A percentile compares a stretch with the other conserved stretches of the same genome.
phyloP scores from a whole-genome alignment of 2,113 vertebrate genomes.

The Eptesicus fuscus region DNA sequence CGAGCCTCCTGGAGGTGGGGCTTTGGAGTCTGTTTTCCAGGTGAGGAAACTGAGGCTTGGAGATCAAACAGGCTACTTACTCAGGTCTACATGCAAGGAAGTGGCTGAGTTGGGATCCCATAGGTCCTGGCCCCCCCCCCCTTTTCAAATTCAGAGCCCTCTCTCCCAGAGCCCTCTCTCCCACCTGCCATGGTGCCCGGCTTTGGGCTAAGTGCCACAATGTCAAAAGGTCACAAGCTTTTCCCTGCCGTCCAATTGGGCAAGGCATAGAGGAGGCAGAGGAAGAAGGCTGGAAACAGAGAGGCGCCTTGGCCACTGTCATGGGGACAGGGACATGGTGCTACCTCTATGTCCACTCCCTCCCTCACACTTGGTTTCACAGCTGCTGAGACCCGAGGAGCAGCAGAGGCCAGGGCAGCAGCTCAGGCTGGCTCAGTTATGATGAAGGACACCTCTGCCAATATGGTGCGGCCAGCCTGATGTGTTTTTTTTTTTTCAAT shows the following conservation, averaged over 20 bases:
- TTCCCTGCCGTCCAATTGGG: not conserved
- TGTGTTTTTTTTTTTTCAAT: not conserved
- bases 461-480: not conserved
- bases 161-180: not conserved
- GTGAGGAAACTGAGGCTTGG: not conserved
- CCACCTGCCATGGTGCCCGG: not conserved
- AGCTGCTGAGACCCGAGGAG: not conserved
- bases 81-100: not conserved
- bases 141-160: not conserved
- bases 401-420: too few species aligned
- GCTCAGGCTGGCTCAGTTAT: not conserved
- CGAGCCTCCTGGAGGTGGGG: not conserved
- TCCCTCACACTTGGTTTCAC: not conserved
- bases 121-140: not conserved
- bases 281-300: not conserved
- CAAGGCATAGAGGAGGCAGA: not conserved
- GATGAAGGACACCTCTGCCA: not conserved
- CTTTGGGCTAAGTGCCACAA: not conserved
- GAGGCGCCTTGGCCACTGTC: not conserved
- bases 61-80: not conserved
- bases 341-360: not conserved
- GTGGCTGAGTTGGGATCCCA: not conserved
- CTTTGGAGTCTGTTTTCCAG: constrained; percentile 33
- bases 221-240: not conserved
- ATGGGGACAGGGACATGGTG: not conserved